Conservation (phyloP, 23 tunicate genomes). For the Styela clava region DNA sequence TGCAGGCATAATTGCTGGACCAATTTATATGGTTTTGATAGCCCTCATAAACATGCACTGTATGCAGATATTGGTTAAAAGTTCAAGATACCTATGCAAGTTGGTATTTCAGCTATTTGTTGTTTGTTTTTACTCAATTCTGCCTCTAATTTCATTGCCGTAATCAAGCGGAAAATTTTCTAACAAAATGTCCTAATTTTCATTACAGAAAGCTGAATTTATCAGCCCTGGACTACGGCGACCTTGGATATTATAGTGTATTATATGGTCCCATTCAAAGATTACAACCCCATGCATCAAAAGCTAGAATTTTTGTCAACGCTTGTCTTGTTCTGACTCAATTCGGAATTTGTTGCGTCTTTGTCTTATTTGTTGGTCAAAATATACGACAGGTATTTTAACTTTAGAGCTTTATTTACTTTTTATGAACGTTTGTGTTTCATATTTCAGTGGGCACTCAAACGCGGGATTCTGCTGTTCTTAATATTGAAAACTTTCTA, state of each 20-base stretch:
- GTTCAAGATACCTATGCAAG: not conserved
- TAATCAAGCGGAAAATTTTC: too few species aligned
- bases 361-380: constrained; percentile 5
- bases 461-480: too few species aligned
- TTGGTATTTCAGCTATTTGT: too few species aligned
- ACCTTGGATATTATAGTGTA: not conserved
- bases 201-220: not conserved
- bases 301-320: constrained; percentile 5
- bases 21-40: not conserved
- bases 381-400: constrained; percentile 13
- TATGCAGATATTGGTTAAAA: constrained; percentile 8
- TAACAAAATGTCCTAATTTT: too few species aligned
- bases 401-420: not conserved
- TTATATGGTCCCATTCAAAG: not conserved
- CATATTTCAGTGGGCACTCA: too few species aligned
- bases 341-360: constrained; percentile 11
- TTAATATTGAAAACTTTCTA: too few species aligned
- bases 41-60: constrained; percentile 16
- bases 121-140: too few species aligned
- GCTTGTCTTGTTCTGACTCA: constrained; percentile 9
- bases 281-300: not conserved
- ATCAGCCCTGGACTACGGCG: constrained; percentile 14
- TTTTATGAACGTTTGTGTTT: too few species aligned
- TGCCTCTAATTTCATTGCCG: too few species aligned
- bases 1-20: constrained; percentile 12